Conservation (phyloP, 2,113 vertebrate genomes). For the Sakesphorus luctuosus region DNA sequence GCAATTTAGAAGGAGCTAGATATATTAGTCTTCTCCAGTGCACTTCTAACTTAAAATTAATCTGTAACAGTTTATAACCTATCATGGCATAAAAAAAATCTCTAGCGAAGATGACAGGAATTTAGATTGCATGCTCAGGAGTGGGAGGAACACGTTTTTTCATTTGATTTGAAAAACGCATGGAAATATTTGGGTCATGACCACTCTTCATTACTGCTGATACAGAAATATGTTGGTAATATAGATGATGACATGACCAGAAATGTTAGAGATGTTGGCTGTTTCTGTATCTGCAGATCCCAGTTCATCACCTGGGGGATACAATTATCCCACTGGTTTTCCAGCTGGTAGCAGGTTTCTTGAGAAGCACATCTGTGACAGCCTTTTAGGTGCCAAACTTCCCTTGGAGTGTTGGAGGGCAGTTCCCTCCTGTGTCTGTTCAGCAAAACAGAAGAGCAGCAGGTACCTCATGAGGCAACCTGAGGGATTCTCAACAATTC, state of each 20-base stretch:
- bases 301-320: background rate
- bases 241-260: background rate
- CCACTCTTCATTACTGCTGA: background rate
- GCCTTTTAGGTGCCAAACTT: background rate
- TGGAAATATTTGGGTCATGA: background rate
- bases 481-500: background rate
- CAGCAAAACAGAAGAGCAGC: background rate
- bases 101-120: background rate
- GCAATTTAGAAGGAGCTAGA: conserved; percentile 48
- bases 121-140: background rate
- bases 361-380: background rate
- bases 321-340: background rate
- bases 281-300: background rate
- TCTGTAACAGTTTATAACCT: conserved; percentile 47
- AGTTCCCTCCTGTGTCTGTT: background rate
- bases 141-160: background rate
- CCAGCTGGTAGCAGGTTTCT: background rate
- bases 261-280: background rate
- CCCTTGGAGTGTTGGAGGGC: background rate
- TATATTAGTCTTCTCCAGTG: conserved; percentile 28
- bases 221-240: background rate
- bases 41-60: conserved; percentile 50
- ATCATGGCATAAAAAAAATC: conserved; percentile 16
- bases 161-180: conserved; percentile 13
- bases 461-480: background rate